Evolutionary conservation across 2,888 invertebrate species (phyloP).

Genomic region (Mantis religiosa): DNA sequence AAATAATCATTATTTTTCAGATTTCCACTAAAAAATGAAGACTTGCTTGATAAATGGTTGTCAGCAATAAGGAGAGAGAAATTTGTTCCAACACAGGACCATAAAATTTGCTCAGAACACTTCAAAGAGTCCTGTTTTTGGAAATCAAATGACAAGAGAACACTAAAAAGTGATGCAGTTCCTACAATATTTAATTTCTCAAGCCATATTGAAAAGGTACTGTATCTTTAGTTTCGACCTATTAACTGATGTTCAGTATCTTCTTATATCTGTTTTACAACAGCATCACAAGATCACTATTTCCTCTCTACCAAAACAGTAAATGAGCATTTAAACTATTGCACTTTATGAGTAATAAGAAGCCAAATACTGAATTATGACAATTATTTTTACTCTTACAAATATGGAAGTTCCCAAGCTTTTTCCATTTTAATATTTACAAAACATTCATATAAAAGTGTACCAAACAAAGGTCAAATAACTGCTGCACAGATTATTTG

Average conservation of each 20-base stretch:
- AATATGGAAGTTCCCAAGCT: too few relatives aligned
- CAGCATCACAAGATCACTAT: not conserved
- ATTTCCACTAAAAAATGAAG: not conserved
- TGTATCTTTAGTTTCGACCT: not conserved
- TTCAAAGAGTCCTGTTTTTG: not conserved
- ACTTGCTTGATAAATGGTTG: not conserved
- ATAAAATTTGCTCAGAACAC: not conserved
- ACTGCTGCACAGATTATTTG: too few relatives aligned
- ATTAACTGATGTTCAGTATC: not conserved
- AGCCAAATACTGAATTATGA: too few relatives aligned
- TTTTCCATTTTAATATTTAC: too few relatives aligned
- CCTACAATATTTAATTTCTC: not conserved
- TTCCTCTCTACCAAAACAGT: too few relatives aligned
- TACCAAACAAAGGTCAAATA: too few relatives aligned
- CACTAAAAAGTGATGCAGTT: not conserved
- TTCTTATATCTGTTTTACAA: not conserved
- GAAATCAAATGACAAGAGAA: not conserved
- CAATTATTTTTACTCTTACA: too few relatives aligned
- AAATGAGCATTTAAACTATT: too few relatives aligned
- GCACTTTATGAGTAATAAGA: too few relatives aligned
- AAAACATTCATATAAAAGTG: too few relatives aligned
- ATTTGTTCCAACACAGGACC: not conserved
- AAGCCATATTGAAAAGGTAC: not conserved
- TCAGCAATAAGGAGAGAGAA: not conserved
- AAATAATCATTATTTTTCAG: not conserved